These are phyloP conservation scores for Ctenochaetus hawaiiensis DNA, from an alignment of 2,797 vertebrate species.

Conservation along the genomic window DNA sequence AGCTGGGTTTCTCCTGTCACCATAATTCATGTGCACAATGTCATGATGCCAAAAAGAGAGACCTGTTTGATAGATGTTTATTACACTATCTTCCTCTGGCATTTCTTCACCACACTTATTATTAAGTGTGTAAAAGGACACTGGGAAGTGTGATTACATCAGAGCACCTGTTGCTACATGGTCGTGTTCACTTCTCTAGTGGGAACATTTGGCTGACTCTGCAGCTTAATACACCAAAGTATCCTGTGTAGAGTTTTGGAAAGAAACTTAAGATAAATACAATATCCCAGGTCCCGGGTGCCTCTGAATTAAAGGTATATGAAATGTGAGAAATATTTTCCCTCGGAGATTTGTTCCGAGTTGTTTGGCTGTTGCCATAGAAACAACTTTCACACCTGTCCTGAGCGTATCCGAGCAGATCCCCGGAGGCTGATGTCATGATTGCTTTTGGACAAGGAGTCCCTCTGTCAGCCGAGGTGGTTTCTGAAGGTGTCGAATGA, in stretches of 20 bases:
- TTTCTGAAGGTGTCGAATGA: slow-evolving; percentile 66
- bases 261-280: slow-evolving; percentile 36
- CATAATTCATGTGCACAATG: slow-evolving; percentile 21
- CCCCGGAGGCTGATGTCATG: slow-evolving; percentile 48
- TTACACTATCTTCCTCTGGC: not conserved
- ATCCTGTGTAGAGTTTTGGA: slow-evolving; percentile 27
- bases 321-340: slow-evolving; percentile 55
- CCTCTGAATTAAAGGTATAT: slow-evolving; percentile 31
- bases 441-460: slow-evolving; percentile 37
- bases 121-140: slow-evolving; percentile 7
- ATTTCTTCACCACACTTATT: slow-evolving; percentile 37
- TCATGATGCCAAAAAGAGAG: slow-evolving; percentile 23
- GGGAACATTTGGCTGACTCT: slow-evolving; percentile 48
- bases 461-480: slow-evolving; percentile 15
- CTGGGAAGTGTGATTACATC: slow-evolving; percentile 58
- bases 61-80: slow-evolving; percentile 9
- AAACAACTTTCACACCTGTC: slow-evolving; percentile 60
- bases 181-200: slow-evolving; percentile 43
- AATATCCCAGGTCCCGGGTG: slow-evolving; percentile 1
- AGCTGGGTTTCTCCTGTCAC: slow-evolving; percentile 32
- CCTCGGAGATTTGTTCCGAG: slow-evolving; percentile 33
- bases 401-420: slow-evolving; percentile 39
- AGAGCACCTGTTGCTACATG: slow-evolving; percentile 78
- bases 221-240: slow-evolving; percentile 31
- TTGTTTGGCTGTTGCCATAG: slow-evolving; percentile 43